Base-by-base conservation (phyloP, 1,140 invertebrate genomes). In the Neelides sp. region DNA sequence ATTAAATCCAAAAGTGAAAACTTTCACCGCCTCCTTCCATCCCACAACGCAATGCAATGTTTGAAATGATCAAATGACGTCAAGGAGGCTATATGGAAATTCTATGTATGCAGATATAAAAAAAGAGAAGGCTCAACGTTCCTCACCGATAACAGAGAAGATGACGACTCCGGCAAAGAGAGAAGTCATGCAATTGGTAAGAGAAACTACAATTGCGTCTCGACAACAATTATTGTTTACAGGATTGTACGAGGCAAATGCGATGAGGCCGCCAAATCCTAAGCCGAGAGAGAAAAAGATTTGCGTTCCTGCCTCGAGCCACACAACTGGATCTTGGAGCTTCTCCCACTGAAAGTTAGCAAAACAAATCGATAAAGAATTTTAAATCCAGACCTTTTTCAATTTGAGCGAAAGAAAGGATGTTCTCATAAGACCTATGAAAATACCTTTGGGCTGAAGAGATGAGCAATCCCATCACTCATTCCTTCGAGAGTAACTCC, bases 91-190 rank as follows among this genome's bases (percentile, higher is more conserved):
- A n/a, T n/a, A n/a, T n/a, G n/a, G n/a, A n/a, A n/a, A n/a, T n/a
- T n/a, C n/a, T n/a, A n/a, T n/a, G n/a, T n/a, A n/a, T n/a, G n/a
- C n/a, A n/a, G n/a, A n/a, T n/a, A n/a, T n/a, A n/a, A n/a, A n/a
- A n/a, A n/a, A n/a, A n/a, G n/a, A n/a, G n/a, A n/a, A n/a, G n/a
- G n/a, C n/a, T 23, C 41, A 52, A 30, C 28, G 17, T 27, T 4
- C 44, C 53, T 62, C 63, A 77, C 94, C 95, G 49, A 98, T 88
- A 15, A 98, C 86, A 0, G 91, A 91, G 65, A 98, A 98, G 12
- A 98, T 91, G 1, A 98, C 93, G 48, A 98, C 86, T 0, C 92
- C 94, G 47, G 94, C 93, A 66, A 98, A 97, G 78, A 98, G 83
- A 8, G 92, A 96, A 0, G 95, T 98, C 50, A 83, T 79, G 62